These are phyloP conservation scores for Nebria brevicollis DNA, from an alignment of 2,888 invertebrate genomes.

Conservation along the genomic window DNA sequence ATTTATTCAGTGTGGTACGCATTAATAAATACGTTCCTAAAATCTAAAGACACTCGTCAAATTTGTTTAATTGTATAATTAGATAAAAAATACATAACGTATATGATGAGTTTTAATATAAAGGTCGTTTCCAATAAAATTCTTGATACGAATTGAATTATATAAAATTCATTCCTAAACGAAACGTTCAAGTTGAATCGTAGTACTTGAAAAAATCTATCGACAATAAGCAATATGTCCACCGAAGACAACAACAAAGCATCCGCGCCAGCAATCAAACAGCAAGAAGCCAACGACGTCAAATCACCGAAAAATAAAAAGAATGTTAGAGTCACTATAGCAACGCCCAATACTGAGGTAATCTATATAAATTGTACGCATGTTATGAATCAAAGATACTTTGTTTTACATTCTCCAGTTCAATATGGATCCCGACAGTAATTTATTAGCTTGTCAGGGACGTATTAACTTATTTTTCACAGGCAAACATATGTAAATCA, in stretches of 20 bases:
- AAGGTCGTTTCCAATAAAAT: no score
- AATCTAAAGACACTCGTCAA: no score
- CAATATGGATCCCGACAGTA: constrained; percentile 2
- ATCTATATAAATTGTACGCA: background rate
- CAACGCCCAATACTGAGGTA: constrained; percentile 58
- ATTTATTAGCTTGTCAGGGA: background rate
- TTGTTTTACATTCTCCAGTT: background rate
- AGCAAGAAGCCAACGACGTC: constrained; percentile 38
- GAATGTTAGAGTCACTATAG: constrained; percentile 57
- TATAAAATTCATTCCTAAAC: background rate
- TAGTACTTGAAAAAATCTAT: background rate
- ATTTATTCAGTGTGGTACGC: background rate
- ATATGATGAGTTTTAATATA: no score
- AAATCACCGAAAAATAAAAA: constrained; percentile 42
- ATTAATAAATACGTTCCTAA: background rate
- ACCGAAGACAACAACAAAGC: constrained; percentile 30
- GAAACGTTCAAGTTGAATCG: background rate
- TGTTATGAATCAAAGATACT: constrained; percentile 9
- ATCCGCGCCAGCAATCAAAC: constrained; percentile 25
- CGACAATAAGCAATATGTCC: constrained; percentile 41
- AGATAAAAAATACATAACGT: no score
- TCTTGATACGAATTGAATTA: no score
- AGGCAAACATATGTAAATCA: background rate
- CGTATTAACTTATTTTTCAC: background rate
- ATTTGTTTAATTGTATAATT: no score